A percentile compares a stretch with the other conserved stretches of the same genome.
Evolutionary conservation across 2,797 vertebrate species (phyloP).

Genomic region (Octomys mimax): DNA sequence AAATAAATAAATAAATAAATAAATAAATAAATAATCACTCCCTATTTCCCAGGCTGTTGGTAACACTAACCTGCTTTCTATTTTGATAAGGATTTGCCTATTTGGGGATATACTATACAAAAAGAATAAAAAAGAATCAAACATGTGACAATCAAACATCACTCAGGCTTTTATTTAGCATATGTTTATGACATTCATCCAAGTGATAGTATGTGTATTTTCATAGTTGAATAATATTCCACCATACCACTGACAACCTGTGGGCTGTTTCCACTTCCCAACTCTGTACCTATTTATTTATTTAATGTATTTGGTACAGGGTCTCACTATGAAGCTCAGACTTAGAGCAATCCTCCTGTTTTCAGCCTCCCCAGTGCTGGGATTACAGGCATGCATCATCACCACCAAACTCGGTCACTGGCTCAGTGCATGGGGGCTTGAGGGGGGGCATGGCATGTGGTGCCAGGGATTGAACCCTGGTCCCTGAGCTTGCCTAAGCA

Average conservation of each 20-base stretch:
- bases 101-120: background rate
- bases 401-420: too few relatives aligned
- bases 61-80: background rate
- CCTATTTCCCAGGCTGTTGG: background rate
- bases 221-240: background rate
- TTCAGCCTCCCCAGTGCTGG: too few relatives aligned
- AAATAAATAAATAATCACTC: background rate
- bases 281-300: background rate
- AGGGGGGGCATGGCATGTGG: too few relatives aligned
- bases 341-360: too few relatives aligned
- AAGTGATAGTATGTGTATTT: background rate
- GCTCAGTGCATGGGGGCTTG: too few relatives aligned
- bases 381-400: too few relatives aligned
- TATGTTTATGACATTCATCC: background rate
- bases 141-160: background rate
- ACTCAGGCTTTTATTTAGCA: background rate
- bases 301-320: too few relatives aligned
- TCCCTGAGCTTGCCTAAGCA: too few relatives aligned
- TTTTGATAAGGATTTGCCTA: background rate
- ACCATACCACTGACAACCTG: background rate
- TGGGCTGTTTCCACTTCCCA: background rate
- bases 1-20: too few relatives aligned
- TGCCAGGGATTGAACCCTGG: too few relatives aligned
- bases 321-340: too few relatives aligned
- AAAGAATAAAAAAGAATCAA: background rate